Base-by-base conservation (phyloP, 2,797 vertebrate genomes). In the Danio tinwini region DNA sequence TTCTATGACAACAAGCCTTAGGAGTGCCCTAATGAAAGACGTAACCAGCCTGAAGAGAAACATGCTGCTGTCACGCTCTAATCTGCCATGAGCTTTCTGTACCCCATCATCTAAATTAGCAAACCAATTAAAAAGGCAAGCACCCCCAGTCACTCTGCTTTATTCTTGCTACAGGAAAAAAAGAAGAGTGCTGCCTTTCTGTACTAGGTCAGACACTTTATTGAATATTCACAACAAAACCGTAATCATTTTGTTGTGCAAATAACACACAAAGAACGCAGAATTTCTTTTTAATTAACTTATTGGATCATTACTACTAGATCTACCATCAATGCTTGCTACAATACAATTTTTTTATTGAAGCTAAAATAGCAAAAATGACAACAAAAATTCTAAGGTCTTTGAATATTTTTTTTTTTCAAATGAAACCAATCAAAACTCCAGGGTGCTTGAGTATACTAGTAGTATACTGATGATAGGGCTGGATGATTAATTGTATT, bases 1-100 rank as follows among this genome's bases (percentile, higher is more conserved):
- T 86, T 80, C 84, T 87, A 86, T 86, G 86, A 87, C 86, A 87
- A 88, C 85, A 82, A 84, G 81, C 55, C 62, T 79, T 50, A 82
- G 56, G 62, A 80, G 74, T 50, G 45, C 72, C 73, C 61, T 82
- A 64, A 83, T 76, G 64, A 81, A 78, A 58, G 74, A 80, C 44
- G 40, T 82, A 74, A 74, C 14, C 5, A 42, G 67, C 59, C 17
- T 44, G 49, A 39, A 42, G 63, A 77, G 39, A 63, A 70, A 62
- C 70, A 53, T 19, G 50, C n/a, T 3, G 13, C 53, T 69, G 56
- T 67, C 65, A 71, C 47, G 13, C 73, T 77, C 58, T 72, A 52
- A 73, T 81, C 69, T 49, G 53, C 68, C 7, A 44, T 10, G 3
- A 13, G 50, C 64, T 61, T 76, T 62, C 49, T 63, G 37, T 52